A percentile compares a stretch with the other conserved stretches of the same genome.
These are phyloP conservation scores for Mya arenaria DNA, from an alignment of 1,140 invertebrate genomes.

Conservation along the genomic window DNA sequence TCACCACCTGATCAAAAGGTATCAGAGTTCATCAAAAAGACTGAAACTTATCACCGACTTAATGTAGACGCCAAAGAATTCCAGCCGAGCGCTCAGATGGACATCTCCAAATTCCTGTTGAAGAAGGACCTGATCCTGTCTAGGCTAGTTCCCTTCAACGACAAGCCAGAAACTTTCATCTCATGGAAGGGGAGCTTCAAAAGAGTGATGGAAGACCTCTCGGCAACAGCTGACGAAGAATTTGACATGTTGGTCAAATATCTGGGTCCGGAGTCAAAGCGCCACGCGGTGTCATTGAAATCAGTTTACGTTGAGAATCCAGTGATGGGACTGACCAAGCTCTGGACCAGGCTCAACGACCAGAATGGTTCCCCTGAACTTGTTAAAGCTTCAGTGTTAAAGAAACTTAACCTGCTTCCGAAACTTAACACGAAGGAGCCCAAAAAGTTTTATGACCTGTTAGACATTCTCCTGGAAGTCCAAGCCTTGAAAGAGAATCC, in stretches of 20 bases:
- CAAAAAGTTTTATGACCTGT: slow-evolving; percentile 1
- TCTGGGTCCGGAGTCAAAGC: slow-evolving; percentile 1
- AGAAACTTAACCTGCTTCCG: not conserved
- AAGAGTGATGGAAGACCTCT: slow-evolving; percentile 10
- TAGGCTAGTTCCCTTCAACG: not conserved
- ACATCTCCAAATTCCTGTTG: not conserved
- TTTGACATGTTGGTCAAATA: slow-evolving; percentile 32
- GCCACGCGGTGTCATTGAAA: not conserved
- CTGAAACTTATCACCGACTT: no score
- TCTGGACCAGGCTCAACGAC: not conserved
- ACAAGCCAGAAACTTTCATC: slow-evolving; percentile 7
- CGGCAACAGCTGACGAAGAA: not conserved
- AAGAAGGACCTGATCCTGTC: slow-evolving; percentile 20
- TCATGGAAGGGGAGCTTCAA: slow-evolving; percentile 32
- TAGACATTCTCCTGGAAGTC: not conserved
- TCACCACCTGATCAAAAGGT: not conserved
- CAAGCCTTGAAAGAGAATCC: not conserved
- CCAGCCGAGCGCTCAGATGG: not conserved
- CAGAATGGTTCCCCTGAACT: not conserved
- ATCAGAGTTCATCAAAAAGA: not conserved
- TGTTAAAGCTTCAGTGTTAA: not conserved
- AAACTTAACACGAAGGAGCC: slow-evolving; percentile 3
- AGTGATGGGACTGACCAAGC: not conserved
- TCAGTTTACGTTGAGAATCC: not conserved
- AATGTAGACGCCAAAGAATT: not conserved